Evolutionary conservation across 1,140 invertebrate genomes (phyloP).

Genomic region (Nasonia vitripennis): DNA sequence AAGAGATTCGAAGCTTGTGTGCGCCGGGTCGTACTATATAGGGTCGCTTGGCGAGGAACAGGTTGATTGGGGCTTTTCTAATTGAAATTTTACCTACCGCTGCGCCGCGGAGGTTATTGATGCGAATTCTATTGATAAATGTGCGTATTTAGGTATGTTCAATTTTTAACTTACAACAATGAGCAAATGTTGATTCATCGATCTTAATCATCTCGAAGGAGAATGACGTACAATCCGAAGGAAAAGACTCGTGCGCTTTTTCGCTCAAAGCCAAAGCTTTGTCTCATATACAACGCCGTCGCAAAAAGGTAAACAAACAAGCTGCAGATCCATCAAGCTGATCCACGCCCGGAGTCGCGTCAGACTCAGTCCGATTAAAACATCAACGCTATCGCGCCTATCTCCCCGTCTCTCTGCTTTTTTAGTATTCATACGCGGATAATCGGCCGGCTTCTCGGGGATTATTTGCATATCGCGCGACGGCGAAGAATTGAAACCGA

Average conservation of each 20-base stretch:
- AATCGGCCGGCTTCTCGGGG: background rate
- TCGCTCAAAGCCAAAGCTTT: background rate
- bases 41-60: background rate
- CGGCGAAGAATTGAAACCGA: conserved; percentile 50
- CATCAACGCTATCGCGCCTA: background rate
- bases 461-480: conserved; percentile 44
- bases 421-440: background rate
- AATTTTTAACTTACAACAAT: too few relatives aligned
- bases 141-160: too few relatives aligned
- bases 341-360: background rate
- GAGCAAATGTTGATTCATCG: too few relatives aligned
- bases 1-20: background rate
- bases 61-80: conserved; percentile 9
- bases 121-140: too few relatives aligned
- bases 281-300: background rate
- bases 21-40: background rate
- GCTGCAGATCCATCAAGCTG: conserved; percentile 20
- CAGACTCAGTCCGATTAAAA: conserved; percentile 34
- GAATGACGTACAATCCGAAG: background rate
- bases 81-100: background rate
- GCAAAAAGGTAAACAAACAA: conserved; percentile 37
- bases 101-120: too few relatives aligned
- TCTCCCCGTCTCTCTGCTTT: background rate
- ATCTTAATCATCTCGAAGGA: background rate
- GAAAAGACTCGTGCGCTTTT: background rate